Percentiles rank a stretch among this genome's conserved stretches.
Evolutionary conservation across 2,113 vertebrate species (phyloP).

Genomic region (Paralichthys olivaceus): DNA sequence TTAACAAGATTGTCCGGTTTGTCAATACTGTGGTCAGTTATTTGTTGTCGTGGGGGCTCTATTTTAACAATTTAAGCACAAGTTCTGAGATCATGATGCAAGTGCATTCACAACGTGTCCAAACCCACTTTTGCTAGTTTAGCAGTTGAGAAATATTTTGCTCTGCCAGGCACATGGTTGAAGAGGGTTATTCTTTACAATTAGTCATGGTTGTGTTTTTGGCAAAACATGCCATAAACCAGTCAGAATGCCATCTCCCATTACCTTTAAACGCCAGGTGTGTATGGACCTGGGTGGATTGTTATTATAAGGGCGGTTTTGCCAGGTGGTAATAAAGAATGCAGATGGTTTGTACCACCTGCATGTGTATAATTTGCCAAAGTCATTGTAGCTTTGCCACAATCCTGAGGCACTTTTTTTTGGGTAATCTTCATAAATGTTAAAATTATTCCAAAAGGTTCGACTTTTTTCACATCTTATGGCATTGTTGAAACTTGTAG

Average conservation of each 20-base stretch:
- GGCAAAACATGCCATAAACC: background rate
- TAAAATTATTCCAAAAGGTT: no score
- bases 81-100: background rate
- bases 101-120: background rate
- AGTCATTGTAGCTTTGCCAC: no score
- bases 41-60: background rate
- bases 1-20: background rate
- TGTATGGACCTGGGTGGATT: background rate
- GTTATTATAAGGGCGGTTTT: background rate
- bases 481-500: no score
- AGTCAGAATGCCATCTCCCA: background rate
- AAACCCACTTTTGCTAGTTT: background rate
- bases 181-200: no score
- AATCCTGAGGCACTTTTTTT: no score
- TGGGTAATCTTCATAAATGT: no score
- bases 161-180: background rate
- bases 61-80: background rate
- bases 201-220: background rate
- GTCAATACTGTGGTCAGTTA: background rate
- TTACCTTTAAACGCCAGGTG: background rate
- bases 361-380: no score
- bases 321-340: no score
- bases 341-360: no score
- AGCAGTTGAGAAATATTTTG: background rate
- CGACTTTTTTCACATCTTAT: no score